Evolutionary conservation across 1,140 invertebrate species (phyloP).

Genomic region (Conus betulinus): DNA sequence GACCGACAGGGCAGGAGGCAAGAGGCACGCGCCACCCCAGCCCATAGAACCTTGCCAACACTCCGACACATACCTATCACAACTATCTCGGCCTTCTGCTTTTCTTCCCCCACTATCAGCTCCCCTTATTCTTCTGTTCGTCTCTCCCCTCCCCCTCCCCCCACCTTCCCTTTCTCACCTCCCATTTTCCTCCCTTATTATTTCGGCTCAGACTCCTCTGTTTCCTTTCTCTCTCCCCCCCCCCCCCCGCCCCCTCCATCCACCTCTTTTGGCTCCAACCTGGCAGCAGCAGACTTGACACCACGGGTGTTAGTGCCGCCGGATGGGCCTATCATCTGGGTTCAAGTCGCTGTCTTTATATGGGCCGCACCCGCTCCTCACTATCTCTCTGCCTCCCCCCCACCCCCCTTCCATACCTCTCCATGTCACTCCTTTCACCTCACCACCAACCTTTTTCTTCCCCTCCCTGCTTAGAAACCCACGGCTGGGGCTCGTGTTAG

Average conservation of each 20-base stretch:
- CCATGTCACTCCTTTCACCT: neutral
- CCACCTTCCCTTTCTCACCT: neutral
- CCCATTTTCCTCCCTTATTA: neutral
- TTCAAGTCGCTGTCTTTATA: slow-evolving; percentile 25
- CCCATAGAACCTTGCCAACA: neutral
- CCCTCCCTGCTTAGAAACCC: neutral
- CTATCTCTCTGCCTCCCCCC: neutral
- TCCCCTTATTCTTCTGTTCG: neutral
- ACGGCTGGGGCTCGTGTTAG: neutral
- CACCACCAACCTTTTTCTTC: neutral
- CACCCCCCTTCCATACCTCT: neutral
- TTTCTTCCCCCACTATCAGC: neutral
- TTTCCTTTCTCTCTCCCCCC: neutral
- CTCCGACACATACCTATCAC: slow-evolving; percentile 10
- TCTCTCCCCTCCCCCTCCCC: neutral
- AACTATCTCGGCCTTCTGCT: slow-evolving; percentile 1
- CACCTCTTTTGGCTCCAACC: neutral
- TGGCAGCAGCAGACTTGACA: slow-evolving; percentile 6
- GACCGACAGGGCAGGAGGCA: slow-evolving; percentile 1
- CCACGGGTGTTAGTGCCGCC: slow-evolving; percentile 8
- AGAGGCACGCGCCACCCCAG: neutral
- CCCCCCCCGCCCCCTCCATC: neutral
- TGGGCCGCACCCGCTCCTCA: slow-evolving; percentile 12
- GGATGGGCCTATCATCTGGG: slow-evolving; percentile 6
- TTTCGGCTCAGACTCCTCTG: neutral